Conservation (phyloP, 92 coral and sea anemone species). For the Virgularia gustaviana region DNA sequence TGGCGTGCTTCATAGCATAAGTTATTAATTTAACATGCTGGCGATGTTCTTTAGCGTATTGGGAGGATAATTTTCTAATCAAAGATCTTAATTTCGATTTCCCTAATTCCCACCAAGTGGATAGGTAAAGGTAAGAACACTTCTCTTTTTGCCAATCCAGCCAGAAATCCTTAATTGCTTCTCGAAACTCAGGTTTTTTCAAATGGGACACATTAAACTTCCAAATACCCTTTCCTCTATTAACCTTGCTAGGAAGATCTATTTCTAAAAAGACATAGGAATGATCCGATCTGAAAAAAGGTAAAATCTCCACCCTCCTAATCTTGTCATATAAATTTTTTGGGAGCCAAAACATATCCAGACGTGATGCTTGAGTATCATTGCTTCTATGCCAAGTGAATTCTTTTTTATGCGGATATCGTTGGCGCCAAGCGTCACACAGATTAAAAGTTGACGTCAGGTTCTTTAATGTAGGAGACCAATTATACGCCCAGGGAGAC, state of each 20-base stretch:
- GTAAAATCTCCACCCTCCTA: background rate
- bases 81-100: slow-evolving; percentile 27
- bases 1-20: background rate
- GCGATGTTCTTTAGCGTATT: background rate
- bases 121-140: slow-evolving; percentile 1
- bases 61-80: background rate
- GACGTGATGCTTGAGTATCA: slow-evolving; percentile 35
- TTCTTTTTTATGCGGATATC: background rate
- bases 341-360: slow-evolving; percentile 36
- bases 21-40: background rate
- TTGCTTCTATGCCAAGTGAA: slow-evolving; percentile 29
- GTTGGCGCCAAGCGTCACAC: slow-evolving; percentile 33
- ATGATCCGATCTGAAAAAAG: slow-evolving; percentile 46
- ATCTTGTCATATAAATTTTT: background rate
- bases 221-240: slow-evolving; percentile 45
- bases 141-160: background rate
- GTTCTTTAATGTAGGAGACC: background rate
- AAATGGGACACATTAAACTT: slow-evolving; percentile 48
- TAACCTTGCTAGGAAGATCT: background rate
- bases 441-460: background rate
- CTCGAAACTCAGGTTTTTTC: background rate
- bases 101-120: slow-evolving; percentile 55
- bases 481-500: slow-evolving; percentile 6
- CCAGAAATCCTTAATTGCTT: slow-evolving; percentile 19
- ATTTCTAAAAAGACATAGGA: background rate